Evolutionary conservation across 2,113 vertebrate genomes (phyloP).

Genomic region (Erythrocercus mccallii): DNA sequence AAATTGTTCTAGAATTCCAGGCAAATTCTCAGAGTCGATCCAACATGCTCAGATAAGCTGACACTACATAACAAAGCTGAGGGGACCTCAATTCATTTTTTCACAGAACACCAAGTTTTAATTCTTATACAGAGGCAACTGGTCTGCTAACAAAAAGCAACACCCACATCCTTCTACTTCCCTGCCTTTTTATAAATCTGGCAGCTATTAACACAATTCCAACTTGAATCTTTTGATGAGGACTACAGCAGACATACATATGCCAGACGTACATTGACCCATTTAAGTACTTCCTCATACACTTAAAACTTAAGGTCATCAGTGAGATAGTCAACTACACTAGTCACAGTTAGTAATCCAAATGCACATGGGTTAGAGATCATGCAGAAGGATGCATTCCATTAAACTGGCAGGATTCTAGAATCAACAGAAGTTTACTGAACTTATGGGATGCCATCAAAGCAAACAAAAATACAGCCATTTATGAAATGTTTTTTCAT

Average conservation of each 20-base stretch:
- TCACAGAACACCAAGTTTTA: not conserved
- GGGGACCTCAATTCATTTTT: not conserved
- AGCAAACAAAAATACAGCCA: not conserved
- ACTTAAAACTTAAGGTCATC: not conserved
- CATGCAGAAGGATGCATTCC: not conserved
- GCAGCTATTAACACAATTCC: not conserved
- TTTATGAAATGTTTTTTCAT: fast-evolving
- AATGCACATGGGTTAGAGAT: not conserved
- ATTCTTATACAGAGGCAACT: not conserved
- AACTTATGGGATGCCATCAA: not conserved
- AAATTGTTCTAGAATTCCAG: not conserved
- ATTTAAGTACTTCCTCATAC: not conserved
- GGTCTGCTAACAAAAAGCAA: not conserved
- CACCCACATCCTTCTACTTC: not conserved
- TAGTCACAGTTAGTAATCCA: not conserved
- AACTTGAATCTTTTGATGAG: not conserved
- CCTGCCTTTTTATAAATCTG: not conserved
- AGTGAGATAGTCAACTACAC: not conserved
- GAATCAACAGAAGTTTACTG: not conserved
- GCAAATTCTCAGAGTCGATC: not conserved
- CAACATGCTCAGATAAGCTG: not conserved
- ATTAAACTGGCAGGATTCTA: not conserved
- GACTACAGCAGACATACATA: not conserved
- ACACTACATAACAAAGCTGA: not conserved
- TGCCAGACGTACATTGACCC: not conserved